A percentile compares a stretch with the other conserved stretches of the same genome.
These are phyloP conservation scores for Lobophora halterata DNA, from an alignment of 2,888 invertebrate genomes.

Conservation along the genomic window DNA sequence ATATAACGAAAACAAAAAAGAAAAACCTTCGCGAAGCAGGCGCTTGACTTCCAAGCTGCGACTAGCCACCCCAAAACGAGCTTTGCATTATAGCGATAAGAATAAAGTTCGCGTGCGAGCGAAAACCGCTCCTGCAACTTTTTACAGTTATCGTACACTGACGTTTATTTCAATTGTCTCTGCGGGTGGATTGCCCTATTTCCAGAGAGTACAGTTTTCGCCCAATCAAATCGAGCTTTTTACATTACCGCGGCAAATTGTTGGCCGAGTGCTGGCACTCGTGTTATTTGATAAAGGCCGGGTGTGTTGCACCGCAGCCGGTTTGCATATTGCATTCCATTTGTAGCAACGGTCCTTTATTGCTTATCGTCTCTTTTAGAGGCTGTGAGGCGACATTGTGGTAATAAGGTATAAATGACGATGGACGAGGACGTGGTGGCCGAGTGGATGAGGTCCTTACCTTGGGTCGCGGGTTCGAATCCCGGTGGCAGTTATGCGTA, in stretches of 20 bases:
- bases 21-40: constrained; percentile 56
- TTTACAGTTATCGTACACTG: constrained; percentile 39
- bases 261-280: constrained; percentile 19
- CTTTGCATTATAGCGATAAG: constrained; percentile 45
- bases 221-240: constrained; percentile 55
- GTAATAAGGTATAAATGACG: no score
- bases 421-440: no score
- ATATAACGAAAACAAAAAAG: constrained; percentile 66
- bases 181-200: constrained; percentile 74
- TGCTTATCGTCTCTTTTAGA: constrained; percentile 4
- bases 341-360: constrained; percentile 13
- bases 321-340: constrained; percentile 18
- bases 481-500: no score
- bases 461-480: no score
- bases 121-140: constrained; percentile 34
- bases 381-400: background rate
- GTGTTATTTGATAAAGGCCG: constrained; percentile 13
- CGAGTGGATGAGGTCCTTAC: no score
- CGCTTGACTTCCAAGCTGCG: constrained; percentile 57
- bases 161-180: constrained; percentile 73
- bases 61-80: constrained; percentile 43
- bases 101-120: constrained; percentile 44
- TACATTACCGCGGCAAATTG: constrained; percentile 40
- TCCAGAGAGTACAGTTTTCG: constrained; percentile 62
- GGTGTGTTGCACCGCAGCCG: constrained; percentile 5